Evolutionary conservation across 2,113 vertebrate species (phyloP), one percentile per base, ranked within the genome.

Genomic region (Galeopterus variegatus): DNA sequence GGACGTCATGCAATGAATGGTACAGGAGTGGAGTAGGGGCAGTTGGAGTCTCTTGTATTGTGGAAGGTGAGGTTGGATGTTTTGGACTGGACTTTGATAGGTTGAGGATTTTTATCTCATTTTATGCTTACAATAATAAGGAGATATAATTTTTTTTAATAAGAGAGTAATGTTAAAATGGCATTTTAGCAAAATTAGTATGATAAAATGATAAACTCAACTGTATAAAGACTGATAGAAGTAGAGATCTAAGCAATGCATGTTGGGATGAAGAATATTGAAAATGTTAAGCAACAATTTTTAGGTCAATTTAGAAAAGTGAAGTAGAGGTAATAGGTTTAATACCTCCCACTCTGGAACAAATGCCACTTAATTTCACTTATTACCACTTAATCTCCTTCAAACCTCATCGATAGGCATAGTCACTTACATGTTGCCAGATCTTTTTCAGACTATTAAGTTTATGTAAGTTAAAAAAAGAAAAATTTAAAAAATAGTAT

Each of bases 251-350:
- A 56, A 88, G 48, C 54, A 88, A 8, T 15, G 26, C 6, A 6
- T 73, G 8, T 41, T 95, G 45, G 8, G 4, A 54, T 90, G 33
- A 82, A 95, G 50, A 70, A 81, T 89, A 85, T 19, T 65, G 54
- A 84, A 84, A 92, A 62, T 72, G 73, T 24, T 64, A 88, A 93
- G 14, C 14, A 48, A 45, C 18, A 65, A 36, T 85, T 94, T 93
- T 85, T 45, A 94, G 80, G 72, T 75, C 33, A 81, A 8, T 50
- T 96, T 67, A 85, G 77, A 62, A 95, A 88, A 91, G 23, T 23
- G n/a, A 56, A 48, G 15, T 48, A 1, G 28, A 8, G 6, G 14
- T 15, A 45, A 17, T 60, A 80, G 60, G 13, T 75, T 86, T 65
- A 60, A 52, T 69, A n/a, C 17, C 11, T 56, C 50, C 23, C 3